A percentile compares a stretch with the other conserved stretches of the same genome.
phyloP scores from a whole-genome alignment of 2,113 vertebrate species.

The Rana temporaria region DNA sequence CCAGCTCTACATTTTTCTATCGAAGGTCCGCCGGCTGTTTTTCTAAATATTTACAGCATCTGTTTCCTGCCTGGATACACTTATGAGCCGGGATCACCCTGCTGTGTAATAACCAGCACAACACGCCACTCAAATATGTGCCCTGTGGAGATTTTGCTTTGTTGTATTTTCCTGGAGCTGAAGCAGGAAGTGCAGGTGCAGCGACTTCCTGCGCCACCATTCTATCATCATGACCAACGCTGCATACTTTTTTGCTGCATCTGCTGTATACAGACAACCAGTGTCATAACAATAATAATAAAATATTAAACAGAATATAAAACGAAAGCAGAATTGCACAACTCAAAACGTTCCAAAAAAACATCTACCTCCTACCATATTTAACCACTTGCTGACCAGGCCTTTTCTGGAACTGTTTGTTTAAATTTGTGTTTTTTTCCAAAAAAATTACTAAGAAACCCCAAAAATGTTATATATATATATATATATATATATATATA shows the following conservation, averaged over 20 bases:
- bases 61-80: slow-evolving; percentile 50
- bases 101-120: slow-evolving; percentile 58
- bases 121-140: slow-evolving; percentile 28
- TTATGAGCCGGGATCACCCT: slow-evolving; percentile 58
- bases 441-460: too few relatives aligned
- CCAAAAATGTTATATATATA: too few relatives aligned
- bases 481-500: too few relatives aligned
- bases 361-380: too few relatives aligned
- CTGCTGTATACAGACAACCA: not conserved
- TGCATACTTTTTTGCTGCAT: too few relatives aligned
- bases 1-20: slow-evolving; percentile 37
- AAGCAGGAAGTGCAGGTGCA: slow-evolving; percentile 28
- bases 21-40: slow-evolving; percentile 23
- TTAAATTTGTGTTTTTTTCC: too few relatives aligned
- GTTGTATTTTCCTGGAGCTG: slow-evolving; percentile 30
- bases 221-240: not conserved
- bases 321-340: too few relatives aligned
- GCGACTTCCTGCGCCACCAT: slow-evolving; percentile 22
- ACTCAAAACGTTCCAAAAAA: too few relatives aligned
- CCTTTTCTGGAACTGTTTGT: too few relatives aligned
- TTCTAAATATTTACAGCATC: slow-evolving; percentile 53
- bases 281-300: too few relatives aligned
- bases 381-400: too few relatives aligned
- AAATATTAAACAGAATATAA: too few relatives aligned
- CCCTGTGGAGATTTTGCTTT: slow-evolving; percentile 21